Base-by-base conservation (phyloP, 2,113 vertebrate species). In the Sceloporus tristichus region DNA sequence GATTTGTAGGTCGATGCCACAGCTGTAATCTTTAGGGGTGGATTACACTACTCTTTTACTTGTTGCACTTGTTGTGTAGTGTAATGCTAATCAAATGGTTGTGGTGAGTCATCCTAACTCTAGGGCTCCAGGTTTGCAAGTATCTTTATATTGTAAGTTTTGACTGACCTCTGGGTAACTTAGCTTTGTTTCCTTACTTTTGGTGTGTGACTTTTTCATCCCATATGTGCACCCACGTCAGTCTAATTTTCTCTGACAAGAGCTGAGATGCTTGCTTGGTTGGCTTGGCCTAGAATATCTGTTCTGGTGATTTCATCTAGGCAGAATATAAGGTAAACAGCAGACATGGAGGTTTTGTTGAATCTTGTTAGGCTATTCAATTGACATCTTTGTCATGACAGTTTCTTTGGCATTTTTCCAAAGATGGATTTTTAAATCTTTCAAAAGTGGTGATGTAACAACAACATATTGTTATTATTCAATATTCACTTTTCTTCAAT, bases 401-500 rank as follows among this genome's bases (percentile, higher is more conserved):
- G 27, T n/a, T 59, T 2, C 53, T n/a, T 79, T 81, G 66, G 62
- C 23, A 54, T 53, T 70, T 87, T 74, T 16, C 48, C n/a, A 74
- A 8, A 10, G 25, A 48, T 14, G 8, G 6, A 27, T 62, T 29
- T 71, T 42, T 1, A 73, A 48, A 70, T 62, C 68, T 74, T 29
- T 56, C 40, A 66, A 66, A 87, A 42, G 38, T 87, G 29, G 29
- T 79, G 66, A n/a, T 2, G 3, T 78, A 74, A n/a, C 38, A 78
- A 66, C 54, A 38, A n/a, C 29, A 85, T 68, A 78, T 48, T 78
- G 38, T 78, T 62, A 34, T 25, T 34, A 34, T 56, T 71, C 66
- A 71, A 56, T 70, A 19, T 29, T 42, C 73, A 27, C 68, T 62
- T 62, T 62, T 83, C 65, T 83, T 75, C 84, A 80, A 80, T 79